A percentile compares a stretch with the other conserved stretches of the same genome.
Conservation (phyloP, 37 sponge, comb jelly and placozoan species). For the Trichoplax adhaerens region DNA sequence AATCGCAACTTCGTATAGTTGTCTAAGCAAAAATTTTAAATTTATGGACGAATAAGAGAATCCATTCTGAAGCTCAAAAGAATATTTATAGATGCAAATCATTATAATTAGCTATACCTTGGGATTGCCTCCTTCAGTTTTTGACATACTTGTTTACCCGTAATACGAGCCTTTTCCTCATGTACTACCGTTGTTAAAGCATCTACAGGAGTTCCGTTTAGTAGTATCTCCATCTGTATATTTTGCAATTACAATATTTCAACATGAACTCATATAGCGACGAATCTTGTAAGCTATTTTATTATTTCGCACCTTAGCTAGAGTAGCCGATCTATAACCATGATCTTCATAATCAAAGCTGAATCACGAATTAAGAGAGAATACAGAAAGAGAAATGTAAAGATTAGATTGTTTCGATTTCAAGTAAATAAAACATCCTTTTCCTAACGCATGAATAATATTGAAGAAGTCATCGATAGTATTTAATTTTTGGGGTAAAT, state of each 20-base stretch:
- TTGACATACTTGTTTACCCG: constrained; percentile 41
- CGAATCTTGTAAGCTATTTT: not conserved
- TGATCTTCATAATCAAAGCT: constrained; percentile 93
- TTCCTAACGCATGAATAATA: too few species aligned
- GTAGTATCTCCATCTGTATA: constrained; percentile 63
- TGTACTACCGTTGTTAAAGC: constrained; percentile 68
- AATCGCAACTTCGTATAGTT: constrained; percentile 74
- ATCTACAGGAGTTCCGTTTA: constrained; percentile 71
- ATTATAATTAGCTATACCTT: constrained; percentile 14
- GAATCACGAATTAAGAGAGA: not conserved
- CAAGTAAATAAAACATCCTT: too few species aligned
- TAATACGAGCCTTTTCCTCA: constrained; percentile 30
- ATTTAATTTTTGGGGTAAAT: too few species aligned
- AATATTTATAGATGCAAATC: not conserved
- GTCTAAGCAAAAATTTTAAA: constrained; percentile 19
- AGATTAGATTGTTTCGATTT: too few species aligned
- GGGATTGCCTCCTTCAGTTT: constrained; percentile 44
- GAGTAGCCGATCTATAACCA: constrained; percentile 49
- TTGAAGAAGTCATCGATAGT: too few species aligned
- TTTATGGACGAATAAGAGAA: not conserved
- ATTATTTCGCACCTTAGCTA: constrained; percentile 43
- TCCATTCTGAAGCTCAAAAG: not conserved
- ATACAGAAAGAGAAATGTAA: too few species aligned
- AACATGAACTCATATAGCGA: not conserved
- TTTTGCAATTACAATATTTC: not conserved